phyloP scores from a whole-genome alignment of 2,888 invertebrate genomes.

The Agrotis clavis region DNA sequence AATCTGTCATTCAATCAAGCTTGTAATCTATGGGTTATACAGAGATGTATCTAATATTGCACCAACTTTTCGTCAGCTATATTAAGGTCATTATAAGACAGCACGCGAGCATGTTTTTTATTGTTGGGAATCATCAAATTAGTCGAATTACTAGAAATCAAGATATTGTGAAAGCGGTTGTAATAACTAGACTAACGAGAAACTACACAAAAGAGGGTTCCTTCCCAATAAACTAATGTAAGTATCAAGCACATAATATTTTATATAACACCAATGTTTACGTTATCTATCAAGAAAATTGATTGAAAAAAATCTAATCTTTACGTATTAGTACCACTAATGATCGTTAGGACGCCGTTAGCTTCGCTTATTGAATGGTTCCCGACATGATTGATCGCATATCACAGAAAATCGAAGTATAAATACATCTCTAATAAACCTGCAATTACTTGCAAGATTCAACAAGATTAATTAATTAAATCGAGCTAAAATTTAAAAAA shows the following conservation, averaged over 20 bases:
- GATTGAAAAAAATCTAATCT: constrained; percentile 32
- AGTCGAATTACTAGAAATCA: too few species aligned
- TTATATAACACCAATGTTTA: constrained; percentile 32
- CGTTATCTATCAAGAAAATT: constrained; percentile 35
- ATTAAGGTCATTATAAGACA: too few species aligned
- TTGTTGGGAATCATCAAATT: too few species aligned
- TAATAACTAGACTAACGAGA: too few species aligned
- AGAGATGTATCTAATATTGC: too few species aligned
- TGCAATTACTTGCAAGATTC: constrained; percentile 23
- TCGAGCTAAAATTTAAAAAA: constrained; percentile 13
- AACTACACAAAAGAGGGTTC: too few species aligned
- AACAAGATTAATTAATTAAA: constrained; percentile 36
- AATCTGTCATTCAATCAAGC: too few species aligned
- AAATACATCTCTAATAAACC: constrained; percentile 23
- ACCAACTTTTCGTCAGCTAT: too few species aligned
- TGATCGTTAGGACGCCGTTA: constrained; percentile 56
- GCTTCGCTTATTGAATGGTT: constrained; percentile 56
- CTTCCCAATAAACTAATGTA: background rate
- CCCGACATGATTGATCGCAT: constrained; percentile 58
- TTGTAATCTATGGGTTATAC: too few species aligned
- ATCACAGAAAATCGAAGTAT: constrained; percentile 31
- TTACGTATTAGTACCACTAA: constrained; percentile 51
- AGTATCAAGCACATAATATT: background rate
- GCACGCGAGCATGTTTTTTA: too few species aligned
- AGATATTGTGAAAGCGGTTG: too few species aligned